A percentile compares a stretch with the other conserved stretches of the same genome.
Evolutionary conservation across 2,797 vertebrate genomes (phyloP).

Genomic region (Cephalopachus bancanus): DNA sequence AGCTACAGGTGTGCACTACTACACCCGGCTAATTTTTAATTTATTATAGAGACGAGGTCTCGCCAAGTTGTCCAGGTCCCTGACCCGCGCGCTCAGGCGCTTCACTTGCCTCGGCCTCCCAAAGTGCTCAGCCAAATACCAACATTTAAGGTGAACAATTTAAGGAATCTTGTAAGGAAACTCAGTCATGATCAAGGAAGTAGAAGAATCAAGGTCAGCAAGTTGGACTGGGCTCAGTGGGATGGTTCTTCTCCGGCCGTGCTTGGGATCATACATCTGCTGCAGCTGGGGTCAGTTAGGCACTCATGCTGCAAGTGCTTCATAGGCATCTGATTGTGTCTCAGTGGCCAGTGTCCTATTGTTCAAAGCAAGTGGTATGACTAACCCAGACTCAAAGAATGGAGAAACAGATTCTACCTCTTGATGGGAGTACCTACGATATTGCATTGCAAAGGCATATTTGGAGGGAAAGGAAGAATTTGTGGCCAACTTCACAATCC

Average conservation of each 20-base stretch:
- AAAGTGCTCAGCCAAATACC: neutral
- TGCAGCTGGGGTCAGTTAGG: neutral
- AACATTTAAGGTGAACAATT: neutral
- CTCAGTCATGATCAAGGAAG: neutral
- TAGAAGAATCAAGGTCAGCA: neutral
- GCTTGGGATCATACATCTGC: neutral
- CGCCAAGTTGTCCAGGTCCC: too few species aligned
- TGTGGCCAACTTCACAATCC: neutral
- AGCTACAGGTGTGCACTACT: too few species aligned
- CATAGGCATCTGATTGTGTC: neutral
- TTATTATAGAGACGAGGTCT: too few species aligned
- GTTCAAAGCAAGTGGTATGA: neutral
- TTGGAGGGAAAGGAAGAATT: neutral
- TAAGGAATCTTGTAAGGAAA: neutral
- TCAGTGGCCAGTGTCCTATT: neutral
- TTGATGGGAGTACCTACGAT: neutral
- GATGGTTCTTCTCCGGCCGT: neutral
- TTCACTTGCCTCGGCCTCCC: too few species aligned
- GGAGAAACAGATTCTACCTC: neutral
- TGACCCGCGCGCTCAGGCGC: too few species aligned
- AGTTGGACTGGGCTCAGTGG: too few species aligned
- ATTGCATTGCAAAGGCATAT: neutral
- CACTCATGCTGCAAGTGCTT: neutral
- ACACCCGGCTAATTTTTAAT: too few species aligned
- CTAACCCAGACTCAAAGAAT: neutral